Percentiles rank a stretch among this genome's conserved stretches.
phyloP scores from a whole-genome alignment of 2,888 invertebrate species.

The Phalangium opilio region DNA sequence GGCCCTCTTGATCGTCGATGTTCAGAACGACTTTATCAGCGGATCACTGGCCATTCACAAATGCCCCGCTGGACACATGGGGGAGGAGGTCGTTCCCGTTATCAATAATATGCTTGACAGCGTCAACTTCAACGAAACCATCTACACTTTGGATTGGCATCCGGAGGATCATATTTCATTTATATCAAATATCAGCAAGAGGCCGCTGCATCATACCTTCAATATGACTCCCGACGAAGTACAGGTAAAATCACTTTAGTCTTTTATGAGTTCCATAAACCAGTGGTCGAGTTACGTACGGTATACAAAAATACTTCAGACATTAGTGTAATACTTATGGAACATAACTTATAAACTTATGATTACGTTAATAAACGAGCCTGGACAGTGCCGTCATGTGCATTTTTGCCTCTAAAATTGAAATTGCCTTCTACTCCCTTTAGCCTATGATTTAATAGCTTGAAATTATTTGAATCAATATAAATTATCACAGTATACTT shows the following conservation, averaged over 20 bases:
- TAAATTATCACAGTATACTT: no score
- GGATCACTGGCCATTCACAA: slow-evolving; percentile 85
- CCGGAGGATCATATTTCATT: slow-evolving; percentile 91
- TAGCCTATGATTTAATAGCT: no score
- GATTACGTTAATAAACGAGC: no score
- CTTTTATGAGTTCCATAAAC: not conserved
- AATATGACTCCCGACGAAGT: slow-evolving; percentile 58
- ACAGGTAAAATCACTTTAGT: slow-evolving; percentile 34
- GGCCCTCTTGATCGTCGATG: slow-evolving; percentile 84
- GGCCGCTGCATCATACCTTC: slow-evolving; percentile 55
- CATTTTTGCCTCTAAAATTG: no score
- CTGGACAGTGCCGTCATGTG: no score
- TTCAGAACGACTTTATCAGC: slow-evolving; percentile 94
- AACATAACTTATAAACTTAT: no score
- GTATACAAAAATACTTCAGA: no score
- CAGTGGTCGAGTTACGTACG: not conserved
- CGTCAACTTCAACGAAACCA: slow-evolving; percentile 68
- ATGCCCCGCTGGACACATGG: slow-evolving; percentile 81
- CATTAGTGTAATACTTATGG: no score
- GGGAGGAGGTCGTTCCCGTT: slow-evolving; percentile 75
- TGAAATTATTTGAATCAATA: no score
- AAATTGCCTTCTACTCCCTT: no score
- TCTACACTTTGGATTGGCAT: slow-evolving; percentile 96
- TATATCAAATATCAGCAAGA: slow-evolving; percentile 69
- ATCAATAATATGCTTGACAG: slow-evolving; percentile 69